Base-by-base conservation (phyloP, 2,113 vertebrate genomes). In the Mustela lutreola region DNA sequence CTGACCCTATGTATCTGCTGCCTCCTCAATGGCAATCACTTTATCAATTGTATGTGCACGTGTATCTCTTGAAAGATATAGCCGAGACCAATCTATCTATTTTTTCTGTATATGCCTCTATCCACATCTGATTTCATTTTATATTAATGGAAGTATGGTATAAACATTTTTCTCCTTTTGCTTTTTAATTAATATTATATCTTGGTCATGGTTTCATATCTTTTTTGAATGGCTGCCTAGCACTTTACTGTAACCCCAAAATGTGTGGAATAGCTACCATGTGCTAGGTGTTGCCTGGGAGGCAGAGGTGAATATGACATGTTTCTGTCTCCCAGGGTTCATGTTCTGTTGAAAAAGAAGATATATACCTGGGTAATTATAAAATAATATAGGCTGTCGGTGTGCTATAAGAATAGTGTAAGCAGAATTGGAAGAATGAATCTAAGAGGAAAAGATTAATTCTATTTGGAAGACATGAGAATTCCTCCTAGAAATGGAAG, bases 91-190 rank as follows among this genome's bases (percentile, higher is more conserved):
- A 9, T 93, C 28, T 73, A 9, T 85, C 28, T 60, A 28, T 89
- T 85, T 93, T 73, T 56, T 75, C 36, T 92, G 21, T 87, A 16
- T 50, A 45, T 92, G 58, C 42, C 33, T 91, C 22, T 92, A 56
- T n/a, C 76, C 53, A 65, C 58, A 80, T 81, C 24, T 96, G 36
- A 63, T 84, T 93, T 93, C 31, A 81, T 97, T 96, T 95, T 94
- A 50, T 42, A 42, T 62, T 87, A 94, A 79, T 93, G 33, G 36
- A 11, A 67, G 26, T 24, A 82, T 11, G 76, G 31, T 70, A 75
- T 65, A 79, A 79, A 71, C 10, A 79, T 21, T 81, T 90, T 80
- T 42, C 31, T 85, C 70, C 36, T 53, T 80, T 58, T 89, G 60
- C 81, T 22, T 67, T 97, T 83, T 94, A 56, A n/a, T 91, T 93